phyloP scores from a whole-genome alignment of 2,888 invertebrate species.

The Caenorhabditis imperialis region DNA sequence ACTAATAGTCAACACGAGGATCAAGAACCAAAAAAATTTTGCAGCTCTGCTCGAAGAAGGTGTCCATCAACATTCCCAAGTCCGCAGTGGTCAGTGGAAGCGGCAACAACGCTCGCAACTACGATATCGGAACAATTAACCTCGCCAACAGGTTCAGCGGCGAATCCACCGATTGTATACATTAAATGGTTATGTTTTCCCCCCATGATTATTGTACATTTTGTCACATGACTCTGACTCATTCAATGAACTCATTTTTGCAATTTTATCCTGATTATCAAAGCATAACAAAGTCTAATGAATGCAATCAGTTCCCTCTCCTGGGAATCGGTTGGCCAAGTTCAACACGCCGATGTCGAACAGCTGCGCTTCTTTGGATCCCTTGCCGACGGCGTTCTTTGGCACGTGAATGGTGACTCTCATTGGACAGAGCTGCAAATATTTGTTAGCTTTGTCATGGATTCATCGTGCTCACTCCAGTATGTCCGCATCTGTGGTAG shows the following conservation, averaged over 20 bases:
- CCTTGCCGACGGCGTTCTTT: slow-evolving; percentile 47
- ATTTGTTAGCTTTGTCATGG: no score
- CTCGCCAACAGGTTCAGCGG: slow-evolving; percentile 38
- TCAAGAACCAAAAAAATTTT: no score
- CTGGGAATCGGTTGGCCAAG: slow-evolving; percentile 47
- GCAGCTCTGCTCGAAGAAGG: slow-evolving; percentile 49
- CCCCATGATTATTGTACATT: no score
- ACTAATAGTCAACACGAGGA: no score
- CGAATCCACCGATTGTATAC: slow-evolving; percentile 46
- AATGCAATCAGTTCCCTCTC: slow-evolving; percentile 49
- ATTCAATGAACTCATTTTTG: no score
- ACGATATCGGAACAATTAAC: slow-evolving; percentile 50
- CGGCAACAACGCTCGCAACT: slow-evolving; percentile 15
- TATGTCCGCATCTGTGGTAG: slow-evolving; percentile 55
- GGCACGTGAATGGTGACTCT: slow-evolving; percentile 49
- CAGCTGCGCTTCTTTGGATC: slow-evolving; percentile 30
- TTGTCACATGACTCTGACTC: no score
- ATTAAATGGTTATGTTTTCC: slow-evolving; percentile 31
- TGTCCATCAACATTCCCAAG: slow-evolving; percentile 47
- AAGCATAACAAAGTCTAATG: slow-evolving; percentile 21
- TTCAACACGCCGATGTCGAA: slow-evolving; percentile 48
- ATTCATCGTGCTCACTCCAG: slow-evolving; percentile 49
- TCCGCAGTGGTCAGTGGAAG: slow-evolving; percentile 27
- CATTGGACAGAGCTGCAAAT: slow-evolving; percentile 49
- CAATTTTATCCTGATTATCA: no score